Base-by-base conservation (phyloP, 1,140 invertebrate genomes). In the Cyclina sinensis region DNA sequence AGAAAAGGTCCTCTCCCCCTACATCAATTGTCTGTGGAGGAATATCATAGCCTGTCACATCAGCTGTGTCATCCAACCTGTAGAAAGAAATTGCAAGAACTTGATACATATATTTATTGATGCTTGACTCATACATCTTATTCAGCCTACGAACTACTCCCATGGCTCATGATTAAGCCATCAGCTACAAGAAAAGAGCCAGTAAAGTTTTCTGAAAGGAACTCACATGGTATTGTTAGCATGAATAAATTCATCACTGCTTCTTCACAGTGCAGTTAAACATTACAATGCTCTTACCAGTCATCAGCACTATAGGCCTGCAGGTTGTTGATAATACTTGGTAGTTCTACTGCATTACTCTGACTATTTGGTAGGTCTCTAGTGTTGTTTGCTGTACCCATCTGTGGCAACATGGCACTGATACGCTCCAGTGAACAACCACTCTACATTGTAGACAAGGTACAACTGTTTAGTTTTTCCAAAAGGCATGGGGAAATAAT, bases 1-100 rank as follows among this genome's bases (percentile, higher is more conserved):
- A 80, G 89, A 94, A 90, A 27, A 91, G 48, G 54, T 91, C 90
- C 43, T 93, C 93, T 32, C 65, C 93, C 24, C 65, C 59, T 74
- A 35, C 68, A 21, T 48, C 39, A 24, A 48, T 32, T 57, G 51
- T 74, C 24, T 32, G 11, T 3, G n/a, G 46, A 21, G 30, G 62
- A 27, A 11, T 74, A 37, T 37, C 51, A 37, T 35, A 32, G 21
- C 68, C 65, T 81, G 27, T 70, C 14, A 24, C 46, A 32, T 46
- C 46, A 78, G 74, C 46, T 32, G 74, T 78, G 48, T 78, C 74
- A 37, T 78, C 74, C 16, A 78, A 35, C 74, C 74, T 78, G 27
- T n/a, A n/a, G n/a, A n/a, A n/a, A n/a, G n/a, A n/a, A n/a, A n/a
- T n/a, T n/a, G n/a, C n/a, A n/a, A n/a, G n/a, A n/a, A n/a, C n/a